Base-by-base conservation (phyloP, 2,888 invertebrate genomes). In the Lycocerus yunnanus region DNA sequence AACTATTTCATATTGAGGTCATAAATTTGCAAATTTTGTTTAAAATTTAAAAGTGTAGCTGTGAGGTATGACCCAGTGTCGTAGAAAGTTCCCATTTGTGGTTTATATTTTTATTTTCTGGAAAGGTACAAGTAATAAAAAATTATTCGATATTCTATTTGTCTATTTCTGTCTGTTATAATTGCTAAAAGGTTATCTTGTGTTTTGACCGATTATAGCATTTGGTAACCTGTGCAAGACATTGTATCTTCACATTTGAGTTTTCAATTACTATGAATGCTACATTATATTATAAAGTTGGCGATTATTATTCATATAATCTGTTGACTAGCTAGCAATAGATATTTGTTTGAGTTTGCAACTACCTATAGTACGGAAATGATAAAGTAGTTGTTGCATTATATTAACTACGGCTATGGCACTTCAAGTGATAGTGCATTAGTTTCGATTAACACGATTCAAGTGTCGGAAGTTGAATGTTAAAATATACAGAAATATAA, bases 401-500 rank as follows among this genome's bases (percentile, higher is more conserved):
- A 43, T 13, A 43, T 43, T n/a, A n/a, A 43, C 6, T 6, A 43
- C 2, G 43, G 6, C n/a, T n/a, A 6, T n/a, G n/a, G n/a, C 8
- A 43, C 43, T 43, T 43, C 5, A 18, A 14, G 13, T 68, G 21
- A 43, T 43, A 27, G 24, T 69, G 58, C 71, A 71, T 71, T 71
- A 71, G 14, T 71, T 58, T 66, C 58, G 71, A 71, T 71, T 71
- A 66, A 69, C 43, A 16, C 43, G 13, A 43, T 69, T 27, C 27
- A 27, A 20, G 15, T 24, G 21, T 16, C 21, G 15, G 61, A 63
- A 63, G 1, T 63, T 66, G 61, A 58, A 58, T 58, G 16, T 15
- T 60, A 71, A 66, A 66, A 66, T 59, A 66, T 15, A 16, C 63
- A 20, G 71, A 43, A 71, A 71, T 71, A 71, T 71, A 59, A 71